Base-by-base conservation (phyloP, 2,797 vertebrate species). In the Gallirallus australis region DNA sequence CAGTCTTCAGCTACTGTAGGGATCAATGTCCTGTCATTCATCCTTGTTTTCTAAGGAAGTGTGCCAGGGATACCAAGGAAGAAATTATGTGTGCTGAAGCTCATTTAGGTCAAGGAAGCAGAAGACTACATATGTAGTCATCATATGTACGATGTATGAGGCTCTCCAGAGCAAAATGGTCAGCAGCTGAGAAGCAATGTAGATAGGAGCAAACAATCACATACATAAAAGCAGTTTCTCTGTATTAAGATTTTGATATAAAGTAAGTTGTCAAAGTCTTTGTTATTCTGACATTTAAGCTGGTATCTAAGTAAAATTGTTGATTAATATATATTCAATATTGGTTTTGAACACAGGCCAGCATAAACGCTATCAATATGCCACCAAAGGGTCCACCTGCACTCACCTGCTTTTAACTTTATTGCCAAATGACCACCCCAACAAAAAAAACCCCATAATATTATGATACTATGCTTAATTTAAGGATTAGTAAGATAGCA, bases 171-270 rank as follows among this genome's bases (percentile, higher is more conserved):
- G 27, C 54, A 68, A 54, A 52, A 24, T 2, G 6, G 2, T 23
- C 7, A 17, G 35, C 40, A 86, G 35, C 40, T 65, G 21, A 35
- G 30, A 20, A 54, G 21, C 27, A 25, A 11, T 1, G 4, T 0
- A 35, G 33, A 12, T 15, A 45, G 30, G 4, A 87, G 27, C 13
- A 50, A 47, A 27, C 57, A 73, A 8, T 40, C 53, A 59, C 8
- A 6, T 2, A 20, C 1, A 31, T 4, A 27, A 28, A 66, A 15
- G 10, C 1, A 0, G 52, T 42, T 69, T 15, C 9, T 53, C 21
- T 20, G 31, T 31, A 59, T 63, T 52, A 45, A 48, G 6, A 6
- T 11, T 80, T 77, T 64, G 5, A 30, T 63, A 9, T 18, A 54
- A 90, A 78, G 27, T 28, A 39, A 45, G 33, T 45, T 18, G 21